These are phyloP conservation scores for Myotis daubentonii DNA, from an alignment of 2,797 vertebrate species.

Conservation along the genomic window DNA sequence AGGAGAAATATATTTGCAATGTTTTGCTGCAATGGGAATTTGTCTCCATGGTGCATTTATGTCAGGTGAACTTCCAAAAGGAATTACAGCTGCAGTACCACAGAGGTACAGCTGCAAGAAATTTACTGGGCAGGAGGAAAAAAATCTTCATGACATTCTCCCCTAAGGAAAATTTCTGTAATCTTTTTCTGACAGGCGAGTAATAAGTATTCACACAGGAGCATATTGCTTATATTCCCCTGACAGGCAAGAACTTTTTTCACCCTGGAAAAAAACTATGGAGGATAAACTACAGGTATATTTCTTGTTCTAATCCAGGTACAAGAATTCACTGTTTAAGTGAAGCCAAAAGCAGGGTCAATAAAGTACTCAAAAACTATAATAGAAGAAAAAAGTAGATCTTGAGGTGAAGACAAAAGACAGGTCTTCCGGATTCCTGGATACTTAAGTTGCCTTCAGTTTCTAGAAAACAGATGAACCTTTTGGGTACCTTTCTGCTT, in stretches of 20 bases:
- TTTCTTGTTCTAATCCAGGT: conserved; percentile 74
- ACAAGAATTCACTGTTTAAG: conserved; percentile 66
- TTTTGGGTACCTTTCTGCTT: conserved; percentile 19
- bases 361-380: conserved; percentile 63
- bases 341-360: conserved; percentile 61
- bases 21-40: conserved; percentile 69
- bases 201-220: conserved; percentile 82
- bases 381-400: conserved; percentile 54
- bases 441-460: background rate
- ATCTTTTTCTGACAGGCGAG: conserved; percentile 82
- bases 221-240: conserved; percentile 73
- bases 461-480: conserved; percentile 20
- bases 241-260: conserved; percentile 72
- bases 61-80: conserved; percentile 78
- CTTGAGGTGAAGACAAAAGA: conserved; percentile 57
- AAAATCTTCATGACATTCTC: conserved; percentile 69
- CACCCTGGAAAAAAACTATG: conserved; percentile 59
- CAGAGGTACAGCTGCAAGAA: conserved; percentile 78
- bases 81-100: conserved; percentile 67
- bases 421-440: conserved; percentile 27
- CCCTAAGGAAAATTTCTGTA: conserved; percentile 78
- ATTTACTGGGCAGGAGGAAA: conserved; percentile 75
- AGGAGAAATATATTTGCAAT: conserved; percentile 48
- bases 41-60: conserved; percentile 69
- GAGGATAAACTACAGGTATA: conserved; percentile 67